Conservation (phyloP, 1,140 invertebrate genomes). For the Aphaenogaster ashmeadi region DNA sequence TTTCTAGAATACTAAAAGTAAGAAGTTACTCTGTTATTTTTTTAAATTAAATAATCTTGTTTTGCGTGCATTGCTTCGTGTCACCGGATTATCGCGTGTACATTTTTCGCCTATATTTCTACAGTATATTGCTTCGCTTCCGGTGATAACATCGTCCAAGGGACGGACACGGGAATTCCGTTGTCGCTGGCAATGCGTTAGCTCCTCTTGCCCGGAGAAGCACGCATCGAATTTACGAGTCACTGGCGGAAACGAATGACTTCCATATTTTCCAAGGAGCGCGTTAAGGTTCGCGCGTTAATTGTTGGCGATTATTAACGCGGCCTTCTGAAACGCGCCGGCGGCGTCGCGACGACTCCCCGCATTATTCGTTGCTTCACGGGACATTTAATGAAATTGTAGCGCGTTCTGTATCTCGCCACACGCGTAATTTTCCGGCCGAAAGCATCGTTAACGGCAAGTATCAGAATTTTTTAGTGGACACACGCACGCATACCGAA, state of each 20-base stretch:
- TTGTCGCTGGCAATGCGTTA: slow-evolving; percentile 53
- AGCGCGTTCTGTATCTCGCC: neutral
- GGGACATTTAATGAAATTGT: slow-evolving; percentile 59
- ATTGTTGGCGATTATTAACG: slow-evolving; percentile 53
- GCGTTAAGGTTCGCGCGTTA: slow-evolving; percentile 54
- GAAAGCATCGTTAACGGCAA: slow-evolving; percentile 28
- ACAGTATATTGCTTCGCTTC: slow-evolving; percentile 32
- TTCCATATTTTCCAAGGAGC: slow-evolving; percentile 74
- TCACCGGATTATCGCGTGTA: slow-evolving; percentile 11
- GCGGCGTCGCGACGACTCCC: neutral
- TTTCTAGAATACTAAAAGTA: neutral
- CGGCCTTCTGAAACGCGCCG: neutral
- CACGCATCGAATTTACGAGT: slow-evolving; percentile 68
- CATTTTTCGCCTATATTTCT: slow-evolving; percentile 38
- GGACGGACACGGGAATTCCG: slow-evolving; percentile 40
- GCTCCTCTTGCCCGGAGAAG: slow-evolving; percentile 15
- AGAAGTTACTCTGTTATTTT: neutral
- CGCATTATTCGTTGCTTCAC: slow-evolving; percentile 29
- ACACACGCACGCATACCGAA: neutral
- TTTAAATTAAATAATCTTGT: neutral
- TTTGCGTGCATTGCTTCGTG: neutral
- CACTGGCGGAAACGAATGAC: slow-evolving; percentile 63
- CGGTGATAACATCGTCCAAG: slow-evolving; percentile 36
- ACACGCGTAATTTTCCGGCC: neutral
- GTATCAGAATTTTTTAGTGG: slow-evolving; percentile 7